A percentile compares a stretch with the other conserved stretches of the same genome.
phyloP scores from a whole-genome alignment of 2,888 invertebrate species.

The Gasteruption jaculator region DNA sequence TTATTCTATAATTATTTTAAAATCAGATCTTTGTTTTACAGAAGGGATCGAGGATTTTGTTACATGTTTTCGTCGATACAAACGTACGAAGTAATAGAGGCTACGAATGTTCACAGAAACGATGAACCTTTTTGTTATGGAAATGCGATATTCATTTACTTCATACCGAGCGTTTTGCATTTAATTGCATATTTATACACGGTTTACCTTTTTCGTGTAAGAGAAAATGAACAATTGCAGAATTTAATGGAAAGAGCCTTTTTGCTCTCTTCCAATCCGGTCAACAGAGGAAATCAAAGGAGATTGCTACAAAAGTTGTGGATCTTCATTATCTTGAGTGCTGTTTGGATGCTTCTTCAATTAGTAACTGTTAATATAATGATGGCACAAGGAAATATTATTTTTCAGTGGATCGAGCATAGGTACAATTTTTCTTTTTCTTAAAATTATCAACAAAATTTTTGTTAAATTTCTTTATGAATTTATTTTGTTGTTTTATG shows the following conservation, averaged over 20 bases:
- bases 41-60: constrained; percentile 70
- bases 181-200: constrained; percentile 70
- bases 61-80: constrained; percentile 51
- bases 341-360: constrained; percentile 68
- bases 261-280: constrained; percentile 66
- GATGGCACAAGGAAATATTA: constrained; percentile 60
- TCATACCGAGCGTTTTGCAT: constrained; percentile 70
- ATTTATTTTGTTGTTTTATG: not conserved
- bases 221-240: constrained; percentile 78
- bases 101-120: constrained; percentile 36
- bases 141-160: constrained; percentile 67
- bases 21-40: constrained; percentile 42
- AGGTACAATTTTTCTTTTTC: constrained; percentile 49
- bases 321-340: constrained; percentile 66
- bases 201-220: constrained; percentile 68
- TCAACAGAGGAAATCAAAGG: constrained; percentile 64
- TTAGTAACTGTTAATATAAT: constrained; percentile 63
- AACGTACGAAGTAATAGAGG: constrained; percentile 22
- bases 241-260: constrained; percentile 81
- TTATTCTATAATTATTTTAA: constrained; percentile 8
- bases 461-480: constrained; percentile 1
- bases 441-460: constrained; percentile 8
- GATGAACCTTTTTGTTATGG: constrained; percentile 67
- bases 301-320: constrained; percentile 68
- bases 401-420: constrained; percentile 63